Evolutionary conservation across 2,113 vertebrate species (phyloP).

Genomic region (Dicentrarchus labrax): DNA sequence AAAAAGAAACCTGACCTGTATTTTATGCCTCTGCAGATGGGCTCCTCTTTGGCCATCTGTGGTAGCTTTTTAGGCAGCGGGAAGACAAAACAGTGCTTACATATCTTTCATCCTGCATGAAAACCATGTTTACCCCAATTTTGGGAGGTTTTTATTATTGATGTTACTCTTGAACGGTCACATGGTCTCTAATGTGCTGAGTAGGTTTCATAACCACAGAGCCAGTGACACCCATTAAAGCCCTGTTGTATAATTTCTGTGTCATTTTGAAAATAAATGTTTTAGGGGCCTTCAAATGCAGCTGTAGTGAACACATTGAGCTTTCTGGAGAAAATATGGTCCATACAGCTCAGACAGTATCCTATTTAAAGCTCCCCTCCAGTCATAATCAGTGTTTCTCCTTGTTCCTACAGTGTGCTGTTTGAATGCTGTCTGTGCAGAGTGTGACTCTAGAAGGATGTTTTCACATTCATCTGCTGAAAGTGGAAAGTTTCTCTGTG

Average conservation of each 20-base stretch:
- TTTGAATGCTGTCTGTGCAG: too few species aligned
- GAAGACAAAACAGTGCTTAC: background rate
- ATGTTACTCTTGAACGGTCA: conserved; percentile 35
- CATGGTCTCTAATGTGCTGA: conserved; percentile 45
- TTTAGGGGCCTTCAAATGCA: conserved; percentile 3
- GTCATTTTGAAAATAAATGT: conserved; percentile 39
- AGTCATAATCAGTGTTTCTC: too few species aligned
- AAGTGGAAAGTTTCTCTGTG: too few species aligned
- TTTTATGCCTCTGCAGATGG: conserved; percentile 34
- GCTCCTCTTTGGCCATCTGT: conserved; percentile 23
- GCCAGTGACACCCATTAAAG: conserved; percentile 41
- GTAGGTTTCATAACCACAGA: conserved; percentile 45
- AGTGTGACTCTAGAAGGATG: too few species aligned
- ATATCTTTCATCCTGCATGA: conserved; percentile 1
- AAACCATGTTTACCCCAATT: conserved; percentile 15
- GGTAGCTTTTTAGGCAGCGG: conserved; percentile 27
- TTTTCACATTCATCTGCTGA: too few species aligned
- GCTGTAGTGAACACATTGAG: background rate
- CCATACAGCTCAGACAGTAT: background rate
- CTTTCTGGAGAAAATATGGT: background rate
- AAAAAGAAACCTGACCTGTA: conserved; percentile 12
- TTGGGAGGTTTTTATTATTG: background rate
- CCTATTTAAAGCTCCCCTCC: too few species aligned
- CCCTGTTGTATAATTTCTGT: conserved; percentile 57
- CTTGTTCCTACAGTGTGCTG: background rate